A percentile compares a stretch with the other conserved stretches of the same genome.
phyloP scores from a whole-genome alignment of 1,140 invertebrate species.

The Globodera ellingtonae region DNA sequence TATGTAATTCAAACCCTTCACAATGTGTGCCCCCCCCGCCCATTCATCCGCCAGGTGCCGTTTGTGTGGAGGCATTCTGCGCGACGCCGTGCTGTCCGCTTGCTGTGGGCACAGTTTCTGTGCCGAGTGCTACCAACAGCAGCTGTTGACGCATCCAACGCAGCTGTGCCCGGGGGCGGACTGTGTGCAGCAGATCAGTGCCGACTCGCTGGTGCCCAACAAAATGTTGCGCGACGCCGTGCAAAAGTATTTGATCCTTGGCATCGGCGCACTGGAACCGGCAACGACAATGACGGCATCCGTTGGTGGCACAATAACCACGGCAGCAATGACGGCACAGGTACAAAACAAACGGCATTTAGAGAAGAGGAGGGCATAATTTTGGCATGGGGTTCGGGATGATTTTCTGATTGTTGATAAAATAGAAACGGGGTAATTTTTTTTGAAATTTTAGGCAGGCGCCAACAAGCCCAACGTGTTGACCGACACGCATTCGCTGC shows the following conservation, averaged over 20 bases:
- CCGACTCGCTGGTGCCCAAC: slow-evolving; percentile 88
- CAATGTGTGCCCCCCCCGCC: too few relatives aligned
- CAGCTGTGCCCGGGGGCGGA: slow-evolving; percentile 81
- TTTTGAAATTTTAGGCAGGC: not conserved
- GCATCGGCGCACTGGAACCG: slow-evolving; percentile 15
- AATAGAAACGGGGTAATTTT: too few relatives aligned
- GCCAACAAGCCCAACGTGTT: slow-evolving; percentile 31
- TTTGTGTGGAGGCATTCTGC: slow-evolving; percentile 87
- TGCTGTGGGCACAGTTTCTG: slow-evolving; percentile 97
- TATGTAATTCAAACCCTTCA: too few relatives aligned
- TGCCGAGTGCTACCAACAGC: slow-evolving; percentile 81
- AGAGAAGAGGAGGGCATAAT: too few relatives aligned
- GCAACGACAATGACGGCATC: not conserved
- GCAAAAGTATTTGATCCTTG: slow-evolving; percentile 33
- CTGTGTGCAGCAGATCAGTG: slow-evolving; percentile 87
- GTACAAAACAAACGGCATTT: too few relatives aligned
- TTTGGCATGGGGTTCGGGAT: too few relatives aligned
- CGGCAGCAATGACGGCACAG: too few relatives aligned
- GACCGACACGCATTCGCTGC: slow-evolving; percentile 33
- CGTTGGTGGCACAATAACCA: not conserved
- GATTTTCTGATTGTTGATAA: too few relatives aligned
- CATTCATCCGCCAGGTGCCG: slow-evolving; percentile 72
- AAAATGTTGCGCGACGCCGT: slow-evolving; percentile 53
- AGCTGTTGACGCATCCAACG: slow-evolving; percentile 79
- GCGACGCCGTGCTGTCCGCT: slow-evolving; percentile 91